Conservation (phyloP, 2,797 vertebrate species). For the Poeciliopsis infans region DNA sequence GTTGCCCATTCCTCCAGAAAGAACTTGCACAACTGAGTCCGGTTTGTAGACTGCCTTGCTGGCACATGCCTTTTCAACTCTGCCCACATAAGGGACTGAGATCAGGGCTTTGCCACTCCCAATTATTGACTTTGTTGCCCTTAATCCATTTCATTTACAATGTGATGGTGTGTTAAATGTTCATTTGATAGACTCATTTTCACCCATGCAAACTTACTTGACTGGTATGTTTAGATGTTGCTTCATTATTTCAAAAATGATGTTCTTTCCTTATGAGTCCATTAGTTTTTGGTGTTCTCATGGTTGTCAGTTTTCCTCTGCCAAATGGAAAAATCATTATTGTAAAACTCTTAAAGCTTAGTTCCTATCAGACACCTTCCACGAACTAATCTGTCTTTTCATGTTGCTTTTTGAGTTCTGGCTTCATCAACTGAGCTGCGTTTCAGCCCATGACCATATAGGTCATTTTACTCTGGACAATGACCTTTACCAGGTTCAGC, state of each 20-base stretch:
- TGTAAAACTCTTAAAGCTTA: background rate
- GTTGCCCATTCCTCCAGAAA: no score
- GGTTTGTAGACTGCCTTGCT: background rate
- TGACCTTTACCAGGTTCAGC: background rate
- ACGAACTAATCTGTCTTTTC: background rate
- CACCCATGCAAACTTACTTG: background rate
- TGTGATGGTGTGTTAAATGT: background rate
- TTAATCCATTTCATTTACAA: background rate
- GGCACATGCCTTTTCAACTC: background rate
- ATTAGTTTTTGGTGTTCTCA: background rate
- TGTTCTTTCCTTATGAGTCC: background rate
- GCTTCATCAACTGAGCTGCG: background rate
- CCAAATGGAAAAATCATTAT: background rate
- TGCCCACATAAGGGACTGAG: background rate
- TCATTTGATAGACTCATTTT: background rate
- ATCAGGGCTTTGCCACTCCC: slow-evolving; percentile 1
- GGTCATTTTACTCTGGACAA: background rate
- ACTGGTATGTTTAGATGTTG: background rate
- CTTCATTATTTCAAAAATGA: background rate
- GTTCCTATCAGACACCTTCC: background rate
- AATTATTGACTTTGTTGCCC: background rate
- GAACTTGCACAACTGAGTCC: background rate
- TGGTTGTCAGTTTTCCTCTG: background rate
- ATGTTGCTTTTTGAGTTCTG: background rate
- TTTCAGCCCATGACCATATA: background rate